Conservation (phyloP, 2,888 invertebrate genomes). For the Acrobasis consociella region DNA sequence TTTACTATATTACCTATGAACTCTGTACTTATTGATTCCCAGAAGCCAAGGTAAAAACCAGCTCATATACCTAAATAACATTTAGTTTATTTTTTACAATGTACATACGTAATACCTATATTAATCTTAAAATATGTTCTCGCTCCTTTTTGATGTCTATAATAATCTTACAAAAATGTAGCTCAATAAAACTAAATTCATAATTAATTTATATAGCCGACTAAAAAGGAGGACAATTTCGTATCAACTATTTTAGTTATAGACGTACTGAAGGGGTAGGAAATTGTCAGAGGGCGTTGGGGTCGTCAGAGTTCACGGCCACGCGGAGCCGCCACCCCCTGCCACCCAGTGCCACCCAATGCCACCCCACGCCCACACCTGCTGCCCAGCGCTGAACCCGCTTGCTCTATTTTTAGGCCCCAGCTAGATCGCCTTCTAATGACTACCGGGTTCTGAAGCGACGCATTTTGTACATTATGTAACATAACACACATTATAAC, state of each 20-base stretch:
- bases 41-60: too few species aligned
- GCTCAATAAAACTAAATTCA: too few species aligned
- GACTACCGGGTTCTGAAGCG: constrained; percentile 6
- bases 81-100: too few species aligned
- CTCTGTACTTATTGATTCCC: too few species aligned
- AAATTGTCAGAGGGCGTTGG: constrained; percentile 39
- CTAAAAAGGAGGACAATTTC: too few species aligned
- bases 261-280: background rate
- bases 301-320: constrained; percentile 78
- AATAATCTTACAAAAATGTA: too few species aligned
- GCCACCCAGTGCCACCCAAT: constrained; percentile 33
- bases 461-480: background rate
- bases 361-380: constrained; percentile 35
- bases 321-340: constrained; percentile 38
- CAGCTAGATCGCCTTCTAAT: constrained; percentile 37
- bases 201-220: too few species aligned
- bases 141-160: too few species aligned
- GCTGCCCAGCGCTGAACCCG: constrained; percentile 39
- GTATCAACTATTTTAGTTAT: background rate
- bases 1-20: too few species aligned
- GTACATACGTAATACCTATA: too few species aligned
- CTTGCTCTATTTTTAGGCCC: constrained; percentile 59
- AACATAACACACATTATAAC: background rate
- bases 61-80: too few species aligned
- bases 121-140: too few species aligned